Evolutionary conservation across 2,888 invertebrate genomes (phyloP), one percentile per base, ranked within the genome.

Genomic region (Zelleria hepariella): DNA sequence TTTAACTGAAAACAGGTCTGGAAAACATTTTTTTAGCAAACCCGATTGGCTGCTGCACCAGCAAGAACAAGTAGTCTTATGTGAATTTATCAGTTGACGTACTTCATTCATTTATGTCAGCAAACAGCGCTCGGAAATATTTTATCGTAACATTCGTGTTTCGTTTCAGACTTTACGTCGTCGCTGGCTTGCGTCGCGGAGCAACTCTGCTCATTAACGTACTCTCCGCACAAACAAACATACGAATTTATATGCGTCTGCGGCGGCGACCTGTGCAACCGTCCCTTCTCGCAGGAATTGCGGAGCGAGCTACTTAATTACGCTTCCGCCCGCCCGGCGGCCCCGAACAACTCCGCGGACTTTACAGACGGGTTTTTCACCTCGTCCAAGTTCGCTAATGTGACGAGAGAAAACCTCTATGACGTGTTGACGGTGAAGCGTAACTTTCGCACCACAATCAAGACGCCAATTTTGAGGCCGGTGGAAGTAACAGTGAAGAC

Each of bases 191-290:
- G 60, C 26, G 49, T 49, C 18, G 49, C 49, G n/a, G 32, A 55
- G 21, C 27, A 21, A 27, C 21, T 78, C 3, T 86, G 86, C 68
- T 69, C 75, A 61, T 66, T 86, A 66, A 66, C 67, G 25, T 68
- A 69, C 62, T 65, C 68, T 58, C 65, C 70, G 2, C 24, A 49
- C 47, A 73, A 72, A 62, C 72, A 70, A 63, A 72, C 69, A 63
- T 68, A 76, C 60, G 67, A 73, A 65, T 64, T 86, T 66, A 78
- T 72, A 61, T 87, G 86, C 70, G 70, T 75, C 62, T 87, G 87
- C 67, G 59, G 66, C 60, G 70, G 67, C 21, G 68, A 73, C 58
- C 73, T 78, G 65, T 87, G 87, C 75, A 87, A 86, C 69, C 70
- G 71, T 60, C 82, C 81, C 10, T 82, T 80, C 67, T 67, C 78